Conservation (phyloP, 2,888 invertebrate species). For the Cryptosula pallasiana region DNA sequence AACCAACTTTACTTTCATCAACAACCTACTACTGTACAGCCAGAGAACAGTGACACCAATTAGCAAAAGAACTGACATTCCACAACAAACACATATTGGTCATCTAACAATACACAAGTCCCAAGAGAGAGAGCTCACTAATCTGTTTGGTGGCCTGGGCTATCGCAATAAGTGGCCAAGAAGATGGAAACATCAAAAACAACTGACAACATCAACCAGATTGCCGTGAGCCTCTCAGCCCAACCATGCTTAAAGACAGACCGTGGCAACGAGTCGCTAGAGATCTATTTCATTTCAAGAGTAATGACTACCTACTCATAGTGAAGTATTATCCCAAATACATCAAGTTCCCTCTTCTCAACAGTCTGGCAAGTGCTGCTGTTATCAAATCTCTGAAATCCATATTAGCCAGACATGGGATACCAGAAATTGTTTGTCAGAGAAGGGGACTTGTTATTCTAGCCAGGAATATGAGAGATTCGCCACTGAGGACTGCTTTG, state of each 20-base stretch:
- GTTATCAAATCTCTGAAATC: slow-evolving; percentile 29
- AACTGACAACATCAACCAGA: slow-evolving; percentile 24
- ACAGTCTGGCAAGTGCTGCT: slow-evolving; percentile 22
- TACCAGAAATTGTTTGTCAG: slow-evolving; percentile 27
- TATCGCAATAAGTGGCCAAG: too few relatives aligned
- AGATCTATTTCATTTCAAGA: slow-evolving; percentile 28
- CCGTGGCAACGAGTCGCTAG: slow-evolving; percentile 29
- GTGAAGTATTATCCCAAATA: slow-evolving; percentile 30
- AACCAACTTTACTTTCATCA: not conserved
- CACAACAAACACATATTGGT: not conserved
- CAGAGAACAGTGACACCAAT: not conserved
- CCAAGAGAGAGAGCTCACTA: not conserved
- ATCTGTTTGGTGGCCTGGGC: not conserved
- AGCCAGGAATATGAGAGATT: slow-evolving; percentile 23
- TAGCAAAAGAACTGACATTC: not conserved
- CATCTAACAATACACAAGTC: not conserved
- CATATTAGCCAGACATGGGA: slow-evolving; percentile 26
- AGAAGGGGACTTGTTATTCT: slow-evolving; percentile 28
- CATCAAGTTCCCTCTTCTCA: slow-evolving; percentile 28
- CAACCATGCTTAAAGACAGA: slow-evolving; percentile 24
- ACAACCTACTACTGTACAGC: not conserved
- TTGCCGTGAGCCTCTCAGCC: slow-evolving; percentile 24
- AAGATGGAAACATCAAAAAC: too few relatives aligned
- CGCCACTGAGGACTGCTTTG: slow-evolving; percentile 24
- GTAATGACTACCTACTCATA: slow-evolving; percentile 28